Base-by-base conservation (phyloP, 2,888 invertebrate species). In the Clostera curtula region DNA sequence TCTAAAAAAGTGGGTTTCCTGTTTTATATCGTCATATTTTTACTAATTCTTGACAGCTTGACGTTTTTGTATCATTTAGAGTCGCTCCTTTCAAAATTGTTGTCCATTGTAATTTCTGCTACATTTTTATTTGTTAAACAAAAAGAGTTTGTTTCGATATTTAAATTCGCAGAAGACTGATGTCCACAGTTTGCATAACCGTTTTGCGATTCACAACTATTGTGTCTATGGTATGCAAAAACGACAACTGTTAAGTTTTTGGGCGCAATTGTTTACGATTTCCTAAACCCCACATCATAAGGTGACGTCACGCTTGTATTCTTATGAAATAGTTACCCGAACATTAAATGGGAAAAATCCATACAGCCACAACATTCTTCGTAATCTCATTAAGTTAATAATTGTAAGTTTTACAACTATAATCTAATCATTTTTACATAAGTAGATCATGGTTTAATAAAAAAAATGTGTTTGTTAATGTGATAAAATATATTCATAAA, bases 101-200 rank as follows among this genome's bases (percentile, higher is more conserved):
- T 46, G 27, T 8, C 33, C 34, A 32, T 49, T 51, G 59, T 43
- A 27, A 12, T 31, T 34, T 28, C 31, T 43, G 45, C 43, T 48
- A 43, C 49, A 42, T 37, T 55, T 65, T 61, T 62, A 58, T 59
- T 56, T 53, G 35, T 30, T 33, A 21, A 31, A 66, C 66, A 71
- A 67, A 47, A 63, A 59, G 60, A 58, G 55, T 65, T 66, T 55
- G 48, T 45, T 49, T 49, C 56, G 61, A 66, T 73, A 73, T 74
- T 66, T 56, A 67, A 71, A 73, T 80, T 76, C 79, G 64, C 43
- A 65, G 80, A 77, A 79, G 42, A 48, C 28, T 45, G 33, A 30
- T 31, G 31, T 49, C 44, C 45, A 48, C 39, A 34, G 49, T 57
- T 75, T 69, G 64, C 70, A 54, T 65, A 69, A 74, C 68, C 56